Evolutionary conservation across 1,140 invertebrate species (phyloP).

Genomic region (Drosophila punjabiensis): DNA sequence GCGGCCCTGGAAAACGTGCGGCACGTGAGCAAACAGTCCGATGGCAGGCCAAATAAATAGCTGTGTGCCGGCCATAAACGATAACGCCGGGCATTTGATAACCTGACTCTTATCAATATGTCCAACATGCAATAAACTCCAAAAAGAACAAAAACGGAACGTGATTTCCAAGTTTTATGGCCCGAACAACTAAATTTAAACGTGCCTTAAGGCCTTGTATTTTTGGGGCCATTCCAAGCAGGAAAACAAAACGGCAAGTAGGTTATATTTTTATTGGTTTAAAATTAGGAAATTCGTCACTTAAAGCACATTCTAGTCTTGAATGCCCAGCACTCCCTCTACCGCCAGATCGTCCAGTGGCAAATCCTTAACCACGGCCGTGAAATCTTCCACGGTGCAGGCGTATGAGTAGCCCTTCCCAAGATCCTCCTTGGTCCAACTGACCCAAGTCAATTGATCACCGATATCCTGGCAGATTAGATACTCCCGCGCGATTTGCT

Average conservation of each 20-base stretch:
- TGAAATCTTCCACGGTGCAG: conserved; percentile 88
- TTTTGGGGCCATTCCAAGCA: not conserved
- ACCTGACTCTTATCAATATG: conserved; percentile 47
- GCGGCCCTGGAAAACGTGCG: conserved; percentile 53
- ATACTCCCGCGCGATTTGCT: conserved; percentile 81
- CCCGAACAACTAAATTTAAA: conserved; percentile 44
- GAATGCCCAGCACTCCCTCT: conserved; percentile 60
- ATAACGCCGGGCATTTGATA: conserved; percentile 46
- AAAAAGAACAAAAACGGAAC: conserved; percentile 44
- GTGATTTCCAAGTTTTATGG: conserved; percentile 44
- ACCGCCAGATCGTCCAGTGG: conserved; percentile 66
- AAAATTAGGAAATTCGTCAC: conserved; percentile 43
- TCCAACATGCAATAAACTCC: conserved; percentile 50
- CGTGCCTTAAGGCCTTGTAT: conserved; percentile 3
- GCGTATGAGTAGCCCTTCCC: conserved; percentile 88
- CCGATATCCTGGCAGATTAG: conserved; percentile 87
- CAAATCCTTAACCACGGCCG: conserved; percentile 85
- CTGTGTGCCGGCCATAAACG: conserved; percentile 46
- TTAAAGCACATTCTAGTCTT: conserved; percentile 1
- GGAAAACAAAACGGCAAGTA: conserved; percentile 9
- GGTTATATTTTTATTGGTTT: conserved; percentile 38
- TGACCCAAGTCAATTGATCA: conserved; percentile 86
- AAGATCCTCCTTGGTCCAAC: conserved; percentile 86
- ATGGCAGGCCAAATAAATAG: conserved; percentile 48
- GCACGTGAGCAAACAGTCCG: conserved; percentile 51